Evolutionary conservation across 92 coral and sea anemone genomes (phyloP).

Genomic region (Chrysogorgia sp.): DNA sequence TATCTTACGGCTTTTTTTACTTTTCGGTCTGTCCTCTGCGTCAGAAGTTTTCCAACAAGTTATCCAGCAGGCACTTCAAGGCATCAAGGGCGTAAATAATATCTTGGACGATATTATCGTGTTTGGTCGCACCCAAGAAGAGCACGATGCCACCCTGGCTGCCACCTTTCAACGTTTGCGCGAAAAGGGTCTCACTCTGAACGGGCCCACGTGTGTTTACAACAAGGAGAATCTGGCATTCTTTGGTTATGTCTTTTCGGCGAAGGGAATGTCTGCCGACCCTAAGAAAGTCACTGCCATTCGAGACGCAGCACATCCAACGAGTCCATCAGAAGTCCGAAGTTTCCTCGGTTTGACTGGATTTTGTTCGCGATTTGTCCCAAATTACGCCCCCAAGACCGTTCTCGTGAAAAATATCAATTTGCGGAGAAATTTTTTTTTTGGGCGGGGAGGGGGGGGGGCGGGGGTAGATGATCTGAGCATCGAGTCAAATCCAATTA

Average conservation of each 20-base stretch:
- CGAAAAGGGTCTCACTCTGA: constrained; percentile 49
- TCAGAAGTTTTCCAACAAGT: constrained; percentile 38
- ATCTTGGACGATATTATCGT: constrained; percentile 35
- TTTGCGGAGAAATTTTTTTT: too few relatives aligned
- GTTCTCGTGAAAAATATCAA: constrained; percentile 32
- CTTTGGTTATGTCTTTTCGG: constrained; percentile 50
- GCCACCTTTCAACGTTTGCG: constrained; percentile 8
- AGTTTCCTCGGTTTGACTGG: constrained; percentile 51
- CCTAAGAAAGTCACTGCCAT: constrained; percentile 51
- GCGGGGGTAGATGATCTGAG: too few relatives aligned
- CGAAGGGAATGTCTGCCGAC: constrained; percentile 51
- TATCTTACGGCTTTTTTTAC: constrained; percentile 7
- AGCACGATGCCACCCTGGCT: constrained; percentile 11
- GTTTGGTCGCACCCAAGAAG: constrained; percentile 34
- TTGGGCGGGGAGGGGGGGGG: too few relatives aligned
- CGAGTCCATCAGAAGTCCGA: constrained; percentile 47
- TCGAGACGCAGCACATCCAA: constrained; percentile 42
- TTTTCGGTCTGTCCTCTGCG: constrained; percentile 31
- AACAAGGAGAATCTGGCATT: constrained; percentile 50
- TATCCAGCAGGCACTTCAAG: constrained; percentile 40
- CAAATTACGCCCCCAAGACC: constrained; percentile 35
- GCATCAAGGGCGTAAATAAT: constrained; percentile 24
- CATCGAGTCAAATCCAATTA: too few relatives aligned
- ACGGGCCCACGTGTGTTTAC: constrained; percentile 38
- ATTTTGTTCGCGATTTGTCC: constrained; percentile 46